Evolutionary conservation across 2,797 vertebrate species (phyloP), one percentile per base, ranked within the genome.

Genomic region (Perodicticus potto): DNA sequence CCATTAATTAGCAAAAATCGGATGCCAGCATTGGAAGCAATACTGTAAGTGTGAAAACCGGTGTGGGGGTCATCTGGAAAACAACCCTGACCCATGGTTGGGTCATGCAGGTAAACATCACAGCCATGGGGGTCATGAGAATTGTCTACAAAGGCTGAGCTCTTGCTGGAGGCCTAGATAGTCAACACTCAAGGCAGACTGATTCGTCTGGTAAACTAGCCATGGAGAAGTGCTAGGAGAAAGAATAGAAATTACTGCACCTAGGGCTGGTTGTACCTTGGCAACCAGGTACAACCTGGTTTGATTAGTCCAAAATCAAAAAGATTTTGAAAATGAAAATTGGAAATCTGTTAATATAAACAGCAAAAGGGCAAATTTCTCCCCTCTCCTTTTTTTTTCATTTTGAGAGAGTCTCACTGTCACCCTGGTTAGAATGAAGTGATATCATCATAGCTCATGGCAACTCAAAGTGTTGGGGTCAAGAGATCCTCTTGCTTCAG

Each of bases 241-340:
- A 94, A 1, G 10, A 14, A 74, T 43, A 83, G 40, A 87, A 59
- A 61, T 87, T 49, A 29, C 49, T 49, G 3, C 49, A 49, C 49
- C 20, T 40, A 82, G 37, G 19, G 69, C 78, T 78, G 23, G 4
- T 45, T 88, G n/a, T 61, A 49, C 73, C 43, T 45, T 76, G 65
- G 34, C 84, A 83, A 40, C 40, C 40, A 40, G 40, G 40, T 40
- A 40, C 40, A 40, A 40, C 40, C 40, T 40, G 40, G 5, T 40
- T 40, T 40, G n/a, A 55, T 77, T 20, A 83, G 49, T 78, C 37
- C 11, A 82, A 87, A 95, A 86, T 17, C 63, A 86, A 89, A 83
- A 86, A 34, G 43, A 91, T 17, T 86, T 81, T 95, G 65, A 86
- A 86, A n/a, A 45, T 91, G 2, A 29, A 93, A 93, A 11, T 27